A percentile compares a stretch with the other conserved stretches of the same genome.
Evolutionary conservation across 2,113 vertebrate species (phyloP).

Genomic region (Tragulus kanchil): DNA sequence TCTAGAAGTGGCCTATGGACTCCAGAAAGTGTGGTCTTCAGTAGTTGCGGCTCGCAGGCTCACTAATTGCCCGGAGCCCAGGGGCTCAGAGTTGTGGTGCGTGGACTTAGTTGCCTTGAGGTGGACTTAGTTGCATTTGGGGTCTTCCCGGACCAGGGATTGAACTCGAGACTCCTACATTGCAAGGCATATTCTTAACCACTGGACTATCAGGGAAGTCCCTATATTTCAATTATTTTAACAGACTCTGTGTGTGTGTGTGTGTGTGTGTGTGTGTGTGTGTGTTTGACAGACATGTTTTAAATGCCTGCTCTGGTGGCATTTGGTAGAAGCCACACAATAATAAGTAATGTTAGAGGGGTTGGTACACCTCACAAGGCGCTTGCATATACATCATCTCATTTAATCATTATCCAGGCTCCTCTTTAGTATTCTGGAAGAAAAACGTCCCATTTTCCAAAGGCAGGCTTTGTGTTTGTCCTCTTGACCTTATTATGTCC

Average conservation of each 20-base stretch:
- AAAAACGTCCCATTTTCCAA: not conserved
- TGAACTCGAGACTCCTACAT: not conserved
- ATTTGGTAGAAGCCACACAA: not conserved
- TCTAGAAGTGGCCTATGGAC: not conserved
- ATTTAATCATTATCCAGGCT: not conserved
- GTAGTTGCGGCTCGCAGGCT: not conserved
- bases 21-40: not conserved
- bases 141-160: not conserved
- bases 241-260: not conserved
- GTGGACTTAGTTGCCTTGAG: accelerated
- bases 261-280: not conserved
- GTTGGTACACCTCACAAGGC: too few relatives aligned
- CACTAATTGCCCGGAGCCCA: not conserved
- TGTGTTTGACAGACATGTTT: not conserved
- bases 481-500: not conserved
- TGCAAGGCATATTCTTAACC: not conserved
- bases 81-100: not conserved
- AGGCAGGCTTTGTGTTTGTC: not conserved
- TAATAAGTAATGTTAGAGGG: not conserved
- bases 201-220: not conserved
- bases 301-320: not conserved
- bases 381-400: not conserved
- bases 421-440: not conserved
- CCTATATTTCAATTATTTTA: not conserved
- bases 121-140: not conserved